Conservation (phyloP, 2,113 vertebrate genomes). For the Rhinogobius similis region DNA sequence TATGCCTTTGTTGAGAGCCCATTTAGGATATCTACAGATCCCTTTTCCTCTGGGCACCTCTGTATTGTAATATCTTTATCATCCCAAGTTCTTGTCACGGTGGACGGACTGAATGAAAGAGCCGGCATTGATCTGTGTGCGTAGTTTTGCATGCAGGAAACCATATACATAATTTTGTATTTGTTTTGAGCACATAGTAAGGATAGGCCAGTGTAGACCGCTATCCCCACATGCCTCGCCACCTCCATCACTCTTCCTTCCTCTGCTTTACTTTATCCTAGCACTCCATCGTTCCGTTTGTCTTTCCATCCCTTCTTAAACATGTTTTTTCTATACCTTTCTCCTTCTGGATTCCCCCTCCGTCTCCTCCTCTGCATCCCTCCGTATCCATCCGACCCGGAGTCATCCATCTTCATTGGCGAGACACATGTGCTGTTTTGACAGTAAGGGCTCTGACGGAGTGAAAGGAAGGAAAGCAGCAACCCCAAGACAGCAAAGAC, state of each 20-base stretch:
- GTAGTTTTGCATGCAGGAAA: conserved; percentile 9
- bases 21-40: too few relatives aligned
- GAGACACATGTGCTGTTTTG: conserved; percentile 78
- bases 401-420: conserved; percentile 79
- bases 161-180: conserved; percentile 48
- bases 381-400: conserved; percentile 50
- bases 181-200: conserved; percentile 55
- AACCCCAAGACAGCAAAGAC: conserved; percentile 66
- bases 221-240: too few relatives aligned
- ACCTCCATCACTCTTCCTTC: conserved; percentile 6
- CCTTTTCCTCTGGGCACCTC: too few relatives aligned
- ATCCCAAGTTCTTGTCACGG: too few relatives aligned
- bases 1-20: too few relatives aligned
- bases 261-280: background rate
- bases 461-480: conserved; percentile 73
- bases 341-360: conserved; percentile 26
- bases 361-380: conserved; percentile 48
- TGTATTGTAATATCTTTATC: too few relatives aligned
- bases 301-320: conserved; percentile 6
- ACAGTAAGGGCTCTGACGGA: conserved; percentile 73
- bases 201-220: too few relatives aligned
- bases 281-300: conserved; percentile 27
- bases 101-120: too few relatives aligned
- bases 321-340: conserved; percentile 25
- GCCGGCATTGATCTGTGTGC: too few relatives aligned